phyloP scores from a whole-genome alignment of 2,888 invertebrate genomes.

The Brachylomia viminalis region DNA sequence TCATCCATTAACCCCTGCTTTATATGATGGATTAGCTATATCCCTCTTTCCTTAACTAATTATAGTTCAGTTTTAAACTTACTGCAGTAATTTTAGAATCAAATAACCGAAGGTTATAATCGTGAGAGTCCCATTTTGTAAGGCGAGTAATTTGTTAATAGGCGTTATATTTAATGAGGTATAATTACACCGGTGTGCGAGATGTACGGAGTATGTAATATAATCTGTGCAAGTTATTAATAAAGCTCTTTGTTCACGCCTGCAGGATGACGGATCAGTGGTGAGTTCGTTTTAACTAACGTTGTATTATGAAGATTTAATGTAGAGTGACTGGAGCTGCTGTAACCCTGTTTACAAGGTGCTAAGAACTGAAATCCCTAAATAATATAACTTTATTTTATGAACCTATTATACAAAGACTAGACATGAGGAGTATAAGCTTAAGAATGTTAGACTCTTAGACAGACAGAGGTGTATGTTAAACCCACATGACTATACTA shows the following conservation, averaged over 20 bases:
- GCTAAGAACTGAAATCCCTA: constrained; percentile 1
- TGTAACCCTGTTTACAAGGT: neutral
- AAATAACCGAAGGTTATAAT: constrained; percentile 51
- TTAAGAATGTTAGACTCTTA: neutral
- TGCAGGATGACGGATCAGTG: constrained; percentile 89
- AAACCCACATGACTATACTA: neutral
- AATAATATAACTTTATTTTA: neutral
- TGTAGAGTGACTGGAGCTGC: constrained; percentile 24
- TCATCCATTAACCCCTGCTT: constrained; percentile 8
- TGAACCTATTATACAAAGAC: neutral
- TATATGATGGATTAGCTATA: constrained; percentile 23
- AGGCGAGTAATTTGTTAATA: constrained; percentile 58
- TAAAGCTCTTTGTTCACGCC: constrained; percentile 85
- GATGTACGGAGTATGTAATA: constrained; percentile 65
- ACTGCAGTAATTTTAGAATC: constrained; percentile 36
- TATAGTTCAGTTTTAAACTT: constrained; percentile 23
- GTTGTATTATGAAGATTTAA: constrained; percentile 53
- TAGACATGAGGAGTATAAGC: neutral
- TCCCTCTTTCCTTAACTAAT: constrained; percentile 8
- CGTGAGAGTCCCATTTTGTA: constrained; percentile 49
- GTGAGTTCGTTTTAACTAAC: constrained; percentile 81
- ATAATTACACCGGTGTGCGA: constrained; percentile 54
- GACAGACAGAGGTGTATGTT: neutral
- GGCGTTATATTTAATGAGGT: constrained; percentile 60
- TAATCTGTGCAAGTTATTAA: constrained; percentile 72